Base-by-base conservation (phyloP, 2,113 vertebrate genomes). In the Aegithalos caudatus region DNA sequence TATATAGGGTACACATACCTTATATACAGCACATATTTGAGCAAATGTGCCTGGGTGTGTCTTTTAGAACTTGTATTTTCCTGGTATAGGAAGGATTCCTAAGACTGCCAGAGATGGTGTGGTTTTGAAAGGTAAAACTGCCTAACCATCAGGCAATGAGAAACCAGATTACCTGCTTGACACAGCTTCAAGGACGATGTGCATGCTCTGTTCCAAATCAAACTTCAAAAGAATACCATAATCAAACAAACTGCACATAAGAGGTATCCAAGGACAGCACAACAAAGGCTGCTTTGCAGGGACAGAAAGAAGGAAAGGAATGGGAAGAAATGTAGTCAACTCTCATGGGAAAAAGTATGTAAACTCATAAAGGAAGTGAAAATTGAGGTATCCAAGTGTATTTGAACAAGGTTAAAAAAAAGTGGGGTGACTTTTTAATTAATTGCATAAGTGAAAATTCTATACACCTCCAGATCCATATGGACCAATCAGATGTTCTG, bases 171-270 rank as follows among this genome's bases (percentile, higher is more conserved):
- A 90, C 73, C 67, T 85, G 70, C 50, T 78, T 92, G 84, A 93
- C 60, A 77, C 44, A 62, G 33, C n/a, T 86, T 94, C 89, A 92
- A 95, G 85, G 87, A 78, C 3, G 0, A 57, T 28, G 7, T 57
- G 16, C 31, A 28, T 16, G 10, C 7, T 78, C 58, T 42, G 50
- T 38, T 97, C 60, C 81, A 95, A 95, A 92, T 57, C 77, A 95
- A 88, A 86, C 64, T 92, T 85, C 76, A 82, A 86, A 95, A 90
- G 79, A 90, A 92, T 86, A n/a, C 61, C 56, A 50, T 92, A 90
- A 89, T 77, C 73, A 95, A 97, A 81, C 57, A 96, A 86, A 92
- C 40, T 78, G 35, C 91, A 88, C 3, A 8, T n/a, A 35, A 15
- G 3, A 89, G 24, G 38, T 73, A 56, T 50, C 53, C 88, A 86